phyloP scores from a whole-genome alignment of 2,113 vertebrate species.

The Narcine bancroftii region DNA sequence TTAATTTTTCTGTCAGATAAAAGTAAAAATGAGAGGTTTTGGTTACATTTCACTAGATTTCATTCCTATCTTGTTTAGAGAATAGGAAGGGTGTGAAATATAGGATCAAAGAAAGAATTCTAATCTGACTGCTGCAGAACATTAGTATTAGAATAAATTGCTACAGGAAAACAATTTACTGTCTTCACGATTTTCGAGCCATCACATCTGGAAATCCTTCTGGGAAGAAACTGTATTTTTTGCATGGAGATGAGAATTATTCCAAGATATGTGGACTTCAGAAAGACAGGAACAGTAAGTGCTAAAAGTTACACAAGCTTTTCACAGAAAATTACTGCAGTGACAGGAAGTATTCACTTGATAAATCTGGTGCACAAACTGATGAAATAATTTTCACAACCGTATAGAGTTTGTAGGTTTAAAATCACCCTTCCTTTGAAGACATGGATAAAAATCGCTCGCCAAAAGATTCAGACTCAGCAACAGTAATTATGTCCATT shows the following conservation, averaged over 20 bases:
- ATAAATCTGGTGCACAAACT: not conserved
- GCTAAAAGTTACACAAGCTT: not conserved
- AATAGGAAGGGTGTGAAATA: not conserved
- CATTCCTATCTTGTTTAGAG: not conserved
- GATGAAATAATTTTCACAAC: not conserved
- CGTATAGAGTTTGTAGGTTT: not conserved
- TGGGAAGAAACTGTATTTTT: not conserved
- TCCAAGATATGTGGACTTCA: not conserved
- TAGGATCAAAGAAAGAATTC: not conserved
- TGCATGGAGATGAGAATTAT: not conserved
- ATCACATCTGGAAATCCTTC: not conserved
- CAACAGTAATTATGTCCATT: not conserved
- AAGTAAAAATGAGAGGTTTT: not conserved
- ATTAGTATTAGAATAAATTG: not conserved
- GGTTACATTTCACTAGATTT: not conserved
- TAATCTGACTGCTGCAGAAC: not conserved
- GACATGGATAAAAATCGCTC: not conserved
- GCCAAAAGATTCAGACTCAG: not conserved
- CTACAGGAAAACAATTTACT: not conserved
- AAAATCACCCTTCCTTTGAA: not conserved
- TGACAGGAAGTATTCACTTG: constrained; percentile 6
- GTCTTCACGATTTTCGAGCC: not conserved
- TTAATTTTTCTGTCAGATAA: too few species aligned
- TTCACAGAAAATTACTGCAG: not conserved
- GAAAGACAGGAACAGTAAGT: not conserved